Evolutionary conservation across 2,113 vertebrate species (phyloP).

Genomic region (Polypterus senegalus): DNA sequence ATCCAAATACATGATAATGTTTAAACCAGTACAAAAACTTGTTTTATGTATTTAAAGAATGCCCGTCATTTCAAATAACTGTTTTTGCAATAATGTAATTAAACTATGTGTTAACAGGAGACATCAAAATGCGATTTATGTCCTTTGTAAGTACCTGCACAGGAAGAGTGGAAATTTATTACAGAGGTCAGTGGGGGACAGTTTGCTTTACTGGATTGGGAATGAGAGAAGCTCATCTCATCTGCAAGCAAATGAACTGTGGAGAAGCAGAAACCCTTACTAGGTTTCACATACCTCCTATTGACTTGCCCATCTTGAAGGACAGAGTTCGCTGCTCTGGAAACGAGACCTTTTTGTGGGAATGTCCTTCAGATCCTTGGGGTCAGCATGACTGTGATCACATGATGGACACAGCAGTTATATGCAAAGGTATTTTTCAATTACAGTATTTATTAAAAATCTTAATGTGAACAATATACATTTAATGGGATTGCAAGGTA

Average conservation of each 20-base stretch:
- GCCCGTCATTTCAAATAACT: too few species aligned
- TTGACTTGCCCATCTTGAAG: conserved; percentile 20
- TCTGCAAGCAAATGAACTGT: conserved; percentile 31
- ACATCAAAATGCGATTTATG: neutral
- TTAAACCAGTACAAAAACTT: too few species aligned
- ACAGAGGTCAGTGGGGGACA: conserved; percentile 23
- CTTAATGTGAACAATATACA: too few species aligned
- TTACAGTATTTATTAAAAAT: too few species aligned
- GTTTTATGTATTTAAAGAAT: too few species aligned
- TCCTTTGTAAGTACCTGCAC: conserved; percentile 11
- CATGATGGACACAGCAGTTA: conserved; percentile 5
- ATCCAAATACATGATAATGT: too few species aligned
- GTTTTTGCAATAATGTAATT: neutral
- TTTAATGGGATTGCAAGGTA: too few species aligned
- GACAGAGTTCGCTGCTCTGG: conserved; percentile 12
- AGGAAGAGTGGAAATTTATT: conserved; percentile 26
- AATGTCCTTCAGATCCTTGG: conserved; percentile 18
- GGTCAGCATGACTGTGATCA: conserved; percentile 20
- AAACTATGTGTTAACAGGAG: neutral
- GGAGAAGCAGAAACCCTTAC: conserved; percentile 10
- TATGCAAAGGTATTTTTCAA: neutral
- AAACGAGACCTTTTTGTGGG: conserved; percentile 9
- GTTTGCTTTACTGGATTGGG: conserved; percentile 1
- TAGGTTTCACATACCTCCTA: neutral
- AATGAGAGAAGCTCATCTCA: conserved; percentile 7